A percentile compares a stretch with the other conserved stretches of the same genome.
Conservation (phyloP, 2,888 invertebrate species). For the Tipula lateralis region DNA sequence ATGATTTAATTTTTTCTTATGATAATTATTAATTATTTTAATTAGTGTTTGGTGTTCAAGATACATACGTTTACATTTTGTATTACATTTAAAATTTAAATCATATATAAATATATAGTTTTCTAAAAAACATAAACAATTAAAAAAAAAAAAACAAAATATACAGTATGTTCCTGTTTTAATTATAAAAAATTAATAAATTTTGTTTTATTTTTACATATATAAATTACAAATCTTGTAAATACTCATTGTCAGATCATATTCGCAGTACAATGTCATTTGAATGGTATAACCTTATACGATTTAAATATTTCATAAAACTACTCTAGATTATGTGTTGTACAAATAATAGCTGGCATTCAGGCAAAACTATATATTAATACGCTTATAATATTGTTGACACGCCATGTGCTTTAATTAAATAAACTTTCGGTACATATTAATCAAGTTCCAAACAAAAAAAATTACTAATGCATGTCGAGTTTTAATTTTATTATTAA, state of each 20-base stretch:
- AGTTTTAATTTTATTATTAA: not conserved
- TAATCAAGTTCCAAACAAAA: not conserved
- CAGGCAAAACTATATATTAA: not conserved
- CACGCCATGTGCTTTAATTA: not conserved
- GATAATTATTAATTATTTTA: slow-evolving; percentile 6
- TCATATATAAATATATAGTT: not conserved
- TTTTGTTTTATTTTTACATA: not conserved
- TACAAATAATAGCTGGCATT: not conserved
- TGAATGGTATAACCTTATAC: not conserved
- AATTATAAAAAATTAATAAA: not conserved
- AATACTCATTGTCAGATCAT: not conserved
- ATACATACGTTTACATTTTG: not conserved
- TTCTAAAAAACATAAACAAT: slow-evolving; percentile 12
- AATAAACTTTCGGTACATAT: not conserved
- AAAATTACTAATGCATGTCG: slow-evolving; percentile 14
- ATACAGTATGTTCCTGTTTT: slow-evolving; percentile 19
- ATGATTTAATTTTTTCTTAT: slow-evolving; percentile 25
- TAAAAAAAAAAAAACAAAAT: not conserved
- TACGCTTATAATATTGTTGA: not conserved
- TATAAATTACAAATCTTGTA: not conserved
- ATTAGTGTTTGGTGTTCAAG: slow-evolving; percentile 26
- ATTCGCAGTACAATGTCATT: not conserved
- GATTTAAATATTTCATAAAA: not conserved
- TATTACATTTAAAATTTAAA: not conserved
- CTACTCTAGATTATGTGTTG: not conserved